Base-by-base conservation (phyloP, 2,113 vertebrate species). In the Hippocampus mohnikei region DNA sequence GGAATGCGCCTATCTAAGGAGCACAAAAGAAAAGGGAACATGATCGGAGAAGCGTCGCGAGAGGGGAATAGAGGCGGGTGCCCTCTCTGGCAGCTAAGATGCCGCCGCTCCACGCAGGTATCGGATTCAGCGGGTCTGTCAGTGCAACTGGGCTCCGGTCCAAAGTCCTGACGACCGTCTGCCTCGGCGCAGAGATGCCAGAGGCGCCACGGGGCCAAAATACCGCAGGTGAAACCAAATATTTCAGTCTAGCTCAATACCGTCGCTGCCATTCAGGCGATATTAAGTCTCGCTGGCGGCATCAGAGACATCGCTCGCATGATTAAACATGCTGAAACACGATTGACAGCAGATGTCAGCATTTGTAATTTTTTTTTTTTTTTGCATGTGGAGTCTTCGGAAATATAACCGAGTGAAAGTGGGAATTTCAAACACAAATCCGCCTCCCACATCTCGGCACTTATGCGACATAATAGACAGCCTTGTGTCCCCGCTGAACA, bases 141-240 rank as follows among this genome's bases (percentile, higher is more conserved):
- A 88, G 90, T 85, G 89, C 88, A 87, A 85, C 92, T 92, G 92
- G 94, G 94, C 94, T 90, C 73, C 68, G 69, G 81, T 96, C 95
- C 95, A 96, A 93, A 92, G 88, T 88, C 89, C 92, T 90, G 88
- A 84, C 87, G 88, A 84, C 87, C 86, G 92, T 95, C 93, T 95
- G 92, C 94, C 93, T 94, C 92, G 92, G 87, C 83, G 84, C 81
- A 89, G 92, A 92, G 91, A 94, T 91, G 92, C 84, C 44, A 86
- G 89, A 93, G 95, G 95, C 92, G 92, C 95, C 95, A 94, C 73
- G 90, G 93, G 91, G 94, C 95, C 95, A 95, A 92, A 93, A 94
- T 80, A 93, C 93, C 88, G 90, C 90, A 91, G 87, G 88, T 93
- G 95, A 95, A 98, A 98, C 93, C 91, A 82, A 96, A 96, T 94